Evolutionary conservation across 1,140 invertebrate species (phyloP).

Genomic region (Antheraea mylitta): DNA sequence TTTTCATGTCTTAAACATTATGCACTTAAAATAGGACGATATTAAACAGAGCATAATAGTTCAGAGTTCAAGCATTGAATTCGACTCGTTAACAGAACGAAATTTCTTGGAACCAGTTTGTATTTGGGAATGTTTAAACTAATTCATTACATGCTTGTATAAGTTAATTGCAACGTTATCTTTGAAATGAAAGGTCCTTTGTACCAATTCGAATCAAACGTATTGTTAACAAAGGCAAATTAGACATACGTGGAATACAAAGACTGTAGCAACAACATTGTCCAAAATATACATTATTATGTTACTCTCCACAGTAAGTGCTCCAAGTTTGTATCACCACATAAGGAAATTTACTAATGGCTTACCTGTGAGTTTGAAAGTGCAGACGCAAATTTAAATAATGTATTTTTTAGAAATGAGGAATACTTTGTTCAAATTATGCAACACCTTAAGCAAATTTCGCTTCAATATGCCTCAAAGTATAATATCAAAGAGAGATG

Average conservation of each 20-base stretch:
- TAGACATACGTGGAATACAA: too few relatives aligned
- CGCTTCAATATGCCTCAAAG: neutral
- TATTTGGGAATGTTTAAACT: neutral
- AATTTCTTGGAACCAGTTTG: neutral
- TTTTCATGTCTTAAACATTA: conserved; percentile 13
- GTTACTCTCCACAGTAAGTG: neutral
- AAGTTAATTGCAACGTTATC: neutral
- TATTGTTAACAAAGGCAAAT: too few relatives aligned
- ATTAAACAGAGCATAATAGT: conserved; percentile 10
- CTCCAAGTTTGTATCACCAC: neutral
- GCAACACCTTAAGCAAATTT: neutral
- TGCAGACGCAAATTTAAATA: neutral
- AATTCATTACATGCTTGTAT: neutral
- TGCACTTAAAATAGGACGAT: conserved; percentile 15
- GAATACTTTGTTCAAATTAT: neutral
- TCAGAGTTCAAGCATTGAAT: neutral
- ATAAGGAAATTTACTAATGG: neutral
- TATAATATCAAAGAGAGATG: neutral
- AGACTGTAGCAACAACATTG: too few relatives aligned
- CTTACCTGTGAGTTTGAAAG: neutral
- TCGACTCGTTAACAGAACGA: neutral
- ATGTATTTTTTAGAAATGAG: neutral
- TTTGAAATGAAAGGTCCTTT: too few relatives aligned
- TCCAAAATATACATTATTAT: neutral
- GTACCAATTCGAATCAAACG: too few relatives aligned